Conservation (phyloP, 1,140 invertebrate genomes). For the Drosophila carrolli region DNA sequence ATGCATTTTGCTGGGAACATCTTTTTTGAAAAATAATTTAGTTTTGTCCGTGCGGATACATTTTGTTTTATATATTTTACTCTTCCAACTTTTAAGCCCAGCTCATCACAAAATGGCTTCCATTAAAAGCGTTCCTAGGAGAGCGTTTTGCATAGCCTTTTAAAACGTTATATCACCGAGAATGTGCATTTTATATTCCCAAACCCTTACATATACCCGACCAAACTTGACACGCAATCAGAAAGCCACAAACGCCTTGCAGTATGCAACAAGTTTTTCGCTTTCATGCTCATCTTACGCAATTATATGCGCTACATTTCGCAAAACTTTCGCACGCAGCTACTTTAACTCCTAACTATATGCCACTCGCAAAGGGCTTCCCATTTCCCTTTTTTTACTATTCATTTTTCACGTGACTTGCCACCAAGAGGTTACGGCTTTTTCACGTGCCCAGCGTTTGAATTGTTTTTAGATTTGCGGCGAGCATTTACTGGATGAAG, state of each 20-base stretch:
- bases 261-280: conserved; percentile 58
- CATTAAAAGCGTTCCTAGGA: too few relatives aligned
- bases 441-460: conserved; percentile 57
- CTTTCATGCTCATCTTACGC: conserved; percentile 56
- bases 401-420: conserved; percentile 61
- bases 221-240: conserved; percentile 52
- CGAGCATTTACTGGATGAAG: neutral
- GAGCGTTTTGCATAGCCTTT: neutral
- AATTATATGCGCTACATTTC: conserved; percentile 61
- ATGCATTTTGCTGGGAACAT: too few relatives aligned
- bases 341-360: conserved; percentile 56
- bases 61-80: too few relatives aligned
- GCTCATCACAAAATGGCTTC: neutral
- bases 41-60: too few relatives aligned
- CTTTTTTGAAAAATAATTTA: too few relatives aligned
- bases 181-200: conserved; percentile 1
- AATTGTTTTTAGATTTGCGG: conserved; percentile 28
- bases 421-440: conserved; percentile 19
- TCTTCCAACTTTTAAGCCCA: neutral
- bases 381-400: conserved; percentile 30
- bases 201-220: conserved; percentile 1
- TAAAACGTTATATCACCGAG: neutral
- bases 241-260: conserved; percentile 28
- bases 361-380: conserved; percentile 50
- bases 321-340: conserved; percentile 51